Evolutionary conservation across 1,140 invertebrate genomes (phyloP), one percentile per base, ranked within the genome.

Genomic region (Drosophila tristis): DNA sequence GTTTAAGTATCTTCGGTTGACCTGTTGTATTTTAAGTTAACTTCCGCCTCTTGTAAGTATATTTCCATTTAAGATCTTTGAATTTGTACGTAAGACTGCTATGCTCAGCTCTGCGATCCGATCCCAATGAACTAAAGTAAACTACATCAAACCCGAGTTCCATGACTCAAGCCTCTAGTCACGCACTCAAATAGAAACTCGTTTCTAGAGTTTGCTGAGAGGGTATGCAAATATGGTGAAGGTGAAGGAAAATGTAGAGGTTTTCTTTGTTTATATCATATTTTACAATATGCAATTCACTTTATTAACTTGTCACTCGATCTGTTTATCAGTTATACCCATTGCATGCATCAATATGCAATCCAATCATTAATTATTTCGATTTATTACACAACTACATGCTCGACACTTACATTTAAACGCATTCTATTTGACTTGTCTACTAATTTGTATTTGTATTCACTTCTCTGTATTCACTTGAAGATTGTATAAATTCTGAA

Each of bases 401-500:
- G 50, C 56, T 76, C 72, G 68, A 74, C 65, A 67, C 81, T 86
- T 86, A 86, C 71, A 78, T 67, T 43, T 78, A 72, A 80, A 78
- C 85, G 68, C 75, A 77, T 71, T 78, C 58, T 81, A 76, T 56
- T 66, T 82, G 62, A 78, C 78, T 81, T 74, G 26, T 78, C 80
- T 86, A 82, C 84, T 86, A 86, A 89, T 84, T 84, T 39, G 35
- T 39, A 39, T 39, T 64, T 74, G 54, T 74, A 80, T 73, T 20
- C 20, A 53, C 57, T 48, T 72, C 76, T 80, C 13, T 56, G 51
- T 76, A 54, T 60, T 74, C 51, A 63, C 57, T 73, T 86, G 74
- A 82, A 78, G 65, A 89, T 59, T 51, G 68, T 90, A 85, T 82
- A 80, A 89, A 90, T 90, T 85, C 86, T 90, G 72, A 70, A 77